Evolutionary conservation across 2,888 invertebrate species (phyloP), one percentile per base, ranked within the genome.

Genomic region (Chirona hameri): DNA sequence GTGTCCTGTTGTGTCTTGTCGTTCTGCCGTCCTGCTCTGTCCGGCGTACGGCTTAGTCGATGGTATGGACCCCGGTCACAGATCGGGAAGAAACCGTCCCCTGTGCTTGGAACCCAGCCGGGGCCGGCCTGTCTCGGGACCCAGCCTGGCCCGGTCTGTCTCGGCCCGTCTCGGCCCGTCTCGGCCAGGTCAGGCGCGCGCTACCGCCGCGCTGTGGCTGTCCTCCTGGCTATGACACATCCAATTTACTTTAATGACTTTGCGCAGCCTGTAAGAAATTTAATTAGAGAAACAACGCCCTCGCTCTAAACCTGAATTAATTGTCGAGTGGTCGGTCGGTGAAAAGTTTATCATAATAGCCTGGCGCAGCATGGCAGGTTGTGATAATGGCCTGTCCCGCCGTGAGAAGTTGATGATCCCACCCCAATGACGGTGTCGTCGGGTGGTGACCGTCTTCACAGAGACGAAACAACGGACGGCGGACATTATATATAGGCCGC

Each of bases 261-360:
- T 29, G 29, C 15, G 80, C 48, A 5, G 80, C 80, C 55, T 29
- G 52, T 80, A 48, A 80, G 52, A 80, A 52, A 80, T 80, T 80
- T 80, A 80, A 80, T 80, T 80, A 80, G 80, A 80, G 80, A 80
- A 80, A 80, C 80, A 80, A 76, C 76, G 76, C 39, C 39, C 76
- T 46, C 39, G 39, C 39, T 46, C 76, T 76, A 76, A 76, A 76
- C 46, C 76, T 21, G 76, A 76, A 76, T 76, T 76, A 76, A 76
- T 76, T 76, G 76, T 10, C 76, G 31, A 21, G 14, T 24, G 24
- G 21, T 15, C 9, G 46, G 24, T 18, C 24, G 10, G 39, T 24
- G 76, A 76, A 76, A 76, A 76, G 21, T 76, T 76, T 46, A 46
- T 76, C 39, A 76, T 76, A 76, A 39, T 21, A 24, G 76, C 72